Percentiles rank a stretch among this genome's conserved stretches.
Evolutionary conservation across 2,113 vertebrate species (phyloP).

Genomic region (Eira barbara): DNA sequence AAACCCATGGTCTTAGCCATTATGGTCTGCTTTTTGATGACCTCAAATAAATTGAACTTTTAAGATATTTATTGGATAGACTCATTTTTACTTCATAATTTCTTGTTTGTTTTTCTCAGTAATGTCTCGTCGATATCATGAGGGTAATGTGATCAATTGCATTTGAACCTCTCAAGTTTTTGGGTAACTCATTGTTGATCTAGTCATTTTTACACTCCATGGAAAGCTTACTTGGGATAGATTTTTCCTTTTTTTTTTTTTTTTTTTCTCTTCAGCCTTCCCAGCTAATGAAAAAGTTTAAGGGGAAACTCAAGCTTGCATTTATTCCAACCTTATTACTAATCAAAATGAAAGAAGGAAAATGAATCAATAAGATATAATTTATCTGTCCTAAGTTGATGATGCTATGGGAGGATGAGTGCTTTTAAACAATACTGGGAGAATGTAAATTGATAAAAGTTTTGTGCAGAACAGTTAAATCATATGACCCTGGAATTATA

Average conservation of each 20-base stretch:
- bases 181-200: background rate
- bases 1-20: background rate
- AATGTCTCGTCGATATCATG: background rate
- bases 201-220: background rate
- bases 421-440: background rate
- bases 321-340: background rate
- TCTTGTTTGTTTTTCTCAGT: background rate
- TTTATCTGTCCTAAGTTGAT: background rate
- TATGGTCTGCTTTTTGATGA: background rate
- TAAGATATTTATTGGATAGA: background rate
- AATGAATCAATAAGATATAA: background rate
- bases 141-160: background rate
- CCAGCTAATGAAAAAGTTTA: background rate
- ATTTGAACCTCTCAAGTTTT: background rate
- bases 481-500: background rate
- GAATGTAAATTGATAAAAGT: background rate
- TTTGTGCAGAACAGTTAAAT: background rate
- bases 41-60: background rate
- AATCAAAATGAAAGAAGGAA: background rate
- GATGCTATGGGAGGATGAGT: background rate
- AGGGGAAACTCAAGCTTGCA: background rate
- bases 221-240: background rate
- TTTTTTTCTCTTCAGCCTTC: fast-evolving
- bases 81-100: background rate
- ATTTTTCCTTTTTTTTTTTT: background rate